Base-by-base conservation (phyloP, 2,888 invertebrate species). In the Adela reaumurella region DNA sequence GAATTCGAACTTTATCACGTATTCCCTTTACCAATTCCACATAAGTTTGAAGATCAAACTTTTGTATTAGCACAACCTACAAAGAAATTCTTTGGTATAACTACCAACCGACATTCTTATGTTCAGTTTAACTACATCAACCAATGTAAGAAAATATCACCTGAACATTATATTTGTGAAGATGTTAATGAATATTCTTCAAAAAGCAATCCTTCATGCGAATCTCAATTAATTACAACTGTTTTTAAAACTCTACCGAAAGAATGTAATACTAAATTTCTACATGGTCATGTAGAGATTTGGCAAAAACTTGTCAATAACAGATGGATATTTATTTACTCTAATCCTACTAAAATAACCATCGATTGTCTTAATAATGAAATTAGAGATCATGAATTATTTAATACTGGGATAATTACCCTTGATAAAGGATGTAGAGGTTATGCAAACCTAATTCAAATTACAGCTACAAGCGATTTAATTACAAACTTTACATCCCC, bases 131-230 rank as follows among this genome's bases (percentile, higher is more conserved):
- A 49, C 24, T 19, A 49, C 24, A 24, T 49, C 1, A 17, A 35
- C 3, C 18, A 20, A 17, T 49, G 49, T 19, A 49, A 43, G 43
- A 46, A 14, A 8, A 14, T 49, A 19, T 46, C 46, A 19, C 3
- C 18, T 3, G 49, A 49, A 49, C 29, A 49, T 11, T 48, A 35
- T 28, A 47, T 47, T n/a, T 47, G 50, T n/a, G 41, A 47, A 5
- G 42, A 50, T 20, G 6, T 50, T 17, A 50, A 50, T 45, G 50
- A 47, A 45, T 50, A 48, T 50, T 47, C 47, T 45, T 19, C 45
- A 2, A 19, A 14, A 19, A 14, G 11, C n/a, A 45, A 45, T n/a
- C 45, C 45, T 19, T 10, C 16, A 19, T 19, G 19, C 16, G 44
- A 44, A 20, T 35, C 50, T 3, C 41, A 47, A 8, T 47, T 47